These are phyloP conservation scores for Lasaia peninsularis DNA, from an alignment of 1,140 invertebrate genomes.

Conservation along the genomic window DNA sequence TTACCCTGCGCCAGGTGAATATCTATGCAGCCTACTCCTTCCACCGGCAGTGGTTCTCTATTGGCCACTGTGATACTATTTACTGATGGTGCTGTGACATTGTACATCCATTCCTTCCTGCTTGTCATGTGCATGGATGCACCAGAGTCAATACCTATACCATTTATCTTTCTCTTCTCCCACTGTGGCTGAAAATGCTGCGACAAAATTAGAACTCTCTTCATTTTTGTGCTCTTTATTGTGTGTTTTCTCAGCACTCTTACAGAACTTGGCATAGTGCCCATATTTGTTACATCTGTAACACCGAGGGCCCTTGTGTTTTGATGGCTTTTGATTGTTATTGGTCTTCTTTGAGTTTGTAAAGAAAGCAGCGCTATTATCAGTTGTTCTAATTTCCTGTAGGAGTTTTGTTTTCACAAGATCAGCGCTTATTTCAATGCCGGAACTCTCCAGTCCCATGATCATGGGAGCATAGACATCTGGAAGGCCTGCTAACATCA, in stretches of 20 bases:
- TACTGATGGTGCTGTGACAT: slow-evolving; percentile 16
- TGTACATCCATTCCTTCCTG: slow-evolving; percentile 18
- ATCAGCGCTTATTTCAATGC: slow-evolving; percentile 19
- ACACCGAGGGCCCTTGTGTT: slow-evolving; percentile 16
- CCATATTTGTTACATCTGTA: slow-evolving; percentile 22
- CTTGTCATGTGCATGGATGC: slow-evolving; percentile 7
- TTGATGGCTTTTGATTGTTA: not conserved
- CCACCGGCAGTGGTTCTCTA: slow-evolving; percentile 16
- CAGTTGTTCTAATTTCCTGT: slow-evolving; percentile 18
- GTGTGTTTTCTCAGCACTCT: not conserved
- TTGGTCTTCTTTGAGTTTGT: not conserved
- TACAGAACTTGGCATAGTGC: slow-evolving; percentile 16
- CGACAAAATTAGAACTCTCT: slow-evolving; percentile 17
- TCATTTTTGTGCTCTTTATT: not conserved
- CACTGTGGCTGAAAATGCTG: slow-evolving; percentile 16
- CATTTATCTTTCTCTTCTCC: slow-evolving; percentile 8
- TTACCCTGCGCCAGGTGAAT: not conserved
- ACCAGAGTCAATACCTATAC: slow-evolving; percentile 12
- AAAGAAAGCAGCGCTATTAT: slow-evolving; percentile 16
- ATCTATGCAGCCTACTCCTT: slow-evolving; percentile 8
- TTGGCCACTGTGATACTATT: slow-evolving; percentile 20
- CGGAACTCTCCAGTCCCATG: slow-evolving; percentile 22
- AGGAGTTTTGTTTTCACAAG: slow-evolving; percentile 21
- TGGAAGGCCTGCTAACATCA: slow-evolving; percentile 21
- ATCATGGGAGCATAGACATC: slow-evolving; percentile 21